phyloP scores from a whole-genome alignment of 2,888 invertebrate genomes.

The Catocala fraxini region DNA sequence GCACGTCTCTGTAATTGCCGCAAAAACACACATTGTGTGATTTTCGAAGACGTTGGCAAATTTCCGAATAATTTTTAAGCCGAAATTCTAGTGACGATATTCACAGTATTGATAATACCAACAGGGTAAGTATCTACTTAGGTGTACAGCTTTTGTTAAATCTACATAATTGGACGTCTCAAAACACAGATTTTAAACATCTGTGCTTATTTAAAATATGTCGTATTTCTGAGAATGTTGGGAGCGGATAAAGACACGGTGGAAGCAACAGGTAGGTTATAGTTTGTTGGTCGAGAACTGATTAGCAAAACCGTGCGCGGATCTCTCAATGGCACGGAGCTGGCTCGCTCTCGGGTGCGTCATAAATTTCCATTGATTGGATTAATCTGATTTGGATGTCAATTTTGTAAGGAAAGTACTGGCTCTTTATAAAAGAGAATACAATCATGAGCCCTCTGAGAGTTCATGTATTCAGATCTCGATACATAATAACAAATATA shows the following conservation, averaged over 20 bases:
- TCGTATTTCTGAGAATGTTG: slow-evolving; percentile 38
- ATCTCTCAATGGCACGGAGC: slow-evolving; percentile 77
- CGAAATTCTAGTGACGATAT: slow-evolving; percentile 34
- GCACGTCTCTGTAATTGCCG: slow-evolving; percentile 83
- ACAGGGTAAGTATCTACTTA: slow-evolving; percentile 3
- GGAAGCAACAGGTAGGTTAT: slow-evolving; percentile 58
- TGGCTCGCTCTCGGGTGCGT: slow-evolving; percentile 81
- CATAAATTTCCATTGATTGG: slow-evolving; percentile 88
- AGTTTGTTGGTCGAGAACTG: slow-evolving; percentile 72
- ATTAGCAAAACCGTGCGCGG: slow-evolving; percentile 74
- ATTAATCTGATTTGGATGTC: slow-evolving; percentile 88
- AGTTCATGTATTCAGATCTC: slow-evolving; percentile 70
- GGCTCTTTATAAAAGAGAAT: slow-evolving; percentile 81
- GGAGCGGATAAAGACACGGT: slow-evolving; percentile 55
- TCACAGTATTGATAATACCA: slow-evolving; percentile 11
- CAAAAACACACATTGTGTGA: slow-evolving; percentile 83
- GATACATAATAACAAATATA: slow-evolving; percentile 77
- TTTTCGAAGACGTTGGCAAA: slow-evolving; percentile 84
- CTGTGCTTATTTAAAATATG: slow-evolving; percentile 34
- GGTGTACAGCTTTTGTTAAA: slow-evolving; percentile 13
- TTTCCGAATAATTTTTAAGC: slow-evolving; percentile 74
- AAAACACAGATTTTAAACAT: slow-evolving; percentile 21
- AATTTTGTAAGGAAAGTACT: slow-evolving; percentile 83
- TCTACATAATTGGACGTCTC: slow-evolving; percentile 18
- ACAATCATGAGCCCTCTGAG: slow-evolving; percentile 72